These are phyloP conservation scores for Blennius ocellaris DNA, from an alignment of 2,113 vertebrate species.

Conservation along the genomic window DNA sequence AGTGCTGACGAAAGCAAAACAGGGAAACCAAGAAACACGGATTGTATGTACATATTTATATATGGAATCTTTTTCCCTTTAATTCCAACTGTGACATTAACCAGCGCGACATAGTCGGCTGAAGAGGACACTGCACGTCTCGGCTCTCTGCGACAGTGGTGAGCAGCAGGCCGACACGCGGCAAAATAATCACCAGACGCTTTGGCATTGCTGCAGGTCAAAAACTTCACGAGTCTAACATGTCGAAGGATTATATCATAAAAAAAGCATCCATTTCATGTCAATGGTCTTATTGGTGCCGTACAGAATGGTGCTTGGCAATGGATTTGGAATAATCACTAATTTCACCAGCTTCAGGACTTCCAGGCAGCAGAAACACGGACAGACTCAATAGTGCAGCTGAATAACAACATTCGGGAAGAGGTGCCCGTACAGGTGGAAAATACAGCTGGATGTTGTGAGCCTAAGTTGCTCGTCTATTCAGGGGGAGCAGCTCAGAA, in stretches of 20 bases:
- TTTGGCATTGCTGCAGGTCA: slow-evolving; percentile 45
- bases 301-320: slow-evolving; percentile 22
- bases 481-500: slow-evolving; percentile 2
- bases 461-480: background rate
- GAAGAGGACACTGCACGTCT: background rate
- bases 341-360: slow-evolving; percentile 15
- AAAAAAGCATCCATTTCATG: slow-evolving; percentile 6
- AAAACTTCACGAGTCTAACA: slow-evolving; percentile 7
- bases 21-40: slow-evolving; percentile 11
- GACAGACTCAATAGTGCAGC: background rate
- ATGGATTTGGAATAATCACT: background rate
- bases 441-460: background rate
- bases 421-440: background rate
- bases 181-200: slow-evolving; percentile 29
- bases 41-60: slow-evolving; percentile 57
- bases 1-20: slow-evolving; percentile 43
- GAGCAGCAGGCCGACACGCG: slow-evolving; percentile 20
- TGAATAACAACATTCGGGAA: slow-evolving; percentile 8
- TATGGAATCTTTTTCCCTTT: background rate
- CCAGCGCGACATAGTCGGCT: background rate
- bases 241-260: slow-evolving; percentile 11
- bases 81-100: slow-evolving; percentile 25
- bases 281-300: slow-evolving; percentile 2
- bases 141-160: slow-evolving; percentile 5
- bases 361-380: background rate